A percentile compares a stretch with the other conserved stretches of the same genome.
These are phyloP conservation scores for Mus minutoides DNA, from an alignment of 2,797 vertebrate species.

Conservation along the genomic window DNA sequence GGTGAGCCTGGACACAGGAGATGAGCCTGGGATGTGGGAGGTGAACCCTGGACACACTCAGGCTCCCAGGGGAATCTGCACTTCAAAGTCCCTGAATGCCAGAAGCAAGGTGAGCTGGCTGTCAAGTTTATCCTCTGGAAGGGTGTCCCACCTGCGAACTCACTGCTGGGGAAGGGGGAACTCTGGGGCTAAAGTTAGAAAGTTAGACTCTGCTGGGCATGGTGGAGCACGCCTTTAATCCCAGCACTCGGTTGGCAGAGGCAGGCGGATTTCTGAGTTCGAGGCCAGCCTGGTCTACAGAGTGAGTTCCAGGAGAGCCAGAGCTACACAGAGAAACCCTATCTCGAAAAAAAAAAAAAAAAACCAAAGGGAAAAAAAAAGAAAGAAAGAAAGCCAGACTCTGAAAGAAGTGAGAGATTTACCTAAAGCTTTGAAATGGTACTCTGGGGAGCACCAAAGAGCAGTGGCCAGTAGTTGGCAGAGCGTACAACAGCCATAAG, in stretches of 20 bases:
- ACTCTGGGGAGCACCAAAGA: background rate
- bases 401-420: background rate
- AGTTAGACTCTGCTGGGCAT: background rate
- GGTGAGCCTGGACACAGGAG: background rate
- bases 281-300: no score
- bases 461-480: background rate
- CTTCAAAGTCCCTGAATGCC: background rate
- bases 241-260: no score
- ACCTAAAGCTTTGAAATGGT: background rate
- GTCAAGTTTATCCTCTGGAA: slow-evolving; percentile 8
- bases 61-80: background rate
- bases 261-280: no score
- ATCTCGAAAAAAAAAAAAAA: no score
- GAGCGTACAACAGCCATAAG: background rate
- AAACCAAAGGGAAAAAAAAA: no score
- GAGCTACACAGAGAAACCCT: no score
- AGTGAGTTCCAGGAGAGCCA: no score
- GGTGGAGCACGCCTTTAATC: no score
- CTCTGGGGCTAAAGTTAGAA: background rate
- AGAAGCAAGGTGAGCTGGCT: background rate
- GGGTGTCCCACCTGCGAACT: background rate
- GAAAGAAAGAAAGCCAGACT: background rate
- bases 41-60: background rate
- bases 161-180: background rate
- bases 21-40: background rate